Evolutionary conservation across 2,797 vertebrate genomes (phyloP).

Genomic region (Halcyon badia): DNA sequence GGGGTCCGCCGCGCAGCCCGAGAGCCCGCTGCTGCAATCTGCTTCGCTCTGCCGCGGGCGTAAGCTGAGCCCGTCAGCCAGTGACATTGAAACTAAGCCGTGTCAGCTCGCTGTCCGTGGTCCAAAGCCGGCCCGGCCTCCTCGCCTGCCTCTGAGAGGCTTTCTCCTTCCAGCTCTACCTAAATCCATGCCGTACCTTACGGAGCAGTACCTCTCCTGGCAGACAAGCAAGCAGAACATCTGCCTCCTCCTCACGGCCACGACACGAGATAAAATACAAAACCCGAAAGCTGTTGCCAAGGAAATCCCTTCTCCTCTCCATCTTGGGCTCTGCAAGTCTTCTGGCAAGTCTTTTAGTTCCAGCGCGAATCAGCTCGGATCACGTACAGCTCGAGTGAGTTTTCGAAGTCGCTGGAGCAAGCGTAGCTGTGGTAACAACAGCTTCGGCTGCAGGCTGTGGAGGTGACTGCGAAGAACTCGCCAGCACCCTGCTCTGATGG

Average conservation of each 20-base stretch:
- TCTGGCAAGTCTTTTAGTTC: background rate
- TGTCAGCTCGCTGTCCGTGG: background rate
- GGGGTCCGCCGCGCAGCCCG: background rate
- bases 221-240: background rate
- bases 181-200: background rate
- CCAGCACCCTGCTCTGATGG: background rate
- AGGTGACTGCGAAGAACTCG: background rate
- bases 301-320: background rate
- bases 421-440: background rate
- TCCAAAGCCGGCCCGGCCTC: background rate
- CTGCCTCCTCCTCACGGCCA: background rate
- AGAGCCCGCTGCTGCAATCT: background rate
- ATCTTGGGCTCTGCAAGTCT: background rate
- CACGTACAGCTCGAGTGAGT: background rate
- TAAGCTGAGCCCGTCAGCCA: slow-evolving; percentile 40
- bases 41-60: background rate
- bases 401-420: background rate
- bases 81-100: slow-evolving; percentile 23
- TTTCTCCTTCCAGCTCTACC: background rate
- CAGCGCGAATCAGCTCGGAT: background rate
- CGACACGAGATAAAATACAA: background rate
- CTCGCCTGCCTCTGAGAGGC: background rate
- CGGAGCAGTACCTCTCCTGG: background rate
- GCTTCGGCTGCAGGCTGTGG: background rate
- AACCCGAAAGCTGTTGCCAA: background rate